Base-by-base conservation (phyloP, 2,113 vertebrate species). In the Rhombomys opimus region DNA sequence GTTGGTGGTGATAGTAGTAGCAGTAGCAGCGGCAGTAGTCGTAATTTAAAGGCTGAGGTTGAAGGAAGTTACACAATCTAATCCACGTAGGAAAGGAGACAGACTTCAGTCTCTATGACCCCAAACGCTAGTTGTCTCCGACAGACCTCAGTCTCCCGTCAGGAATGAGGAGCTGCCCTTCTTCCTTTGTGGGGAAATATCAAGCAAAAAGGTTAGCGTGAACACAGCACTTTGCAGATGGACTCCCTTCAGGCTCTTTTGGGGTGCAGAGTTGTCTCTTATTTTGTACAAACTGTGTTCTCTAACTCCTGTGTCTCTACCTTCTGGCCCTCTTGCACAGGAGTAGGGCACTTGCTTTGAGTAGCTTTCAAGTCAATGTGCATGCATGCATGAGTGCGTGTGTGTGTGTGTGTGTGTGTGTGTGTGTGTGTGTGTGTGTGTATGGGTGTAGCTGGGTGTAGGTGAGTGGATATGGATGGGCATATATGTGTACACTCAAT, bases 131-230 rank as follows among this genome's bases (percentile, higher is more conserved):
- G 10, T 7, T 82, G 27, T 46, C 9, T 57, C 35, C 84, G 2
- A 23, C 0, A 0, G 22, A 17, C 1, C 3, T 1, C 50, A 17
- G 0, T 5, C 65, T 73, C 18, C 13, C 73, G 78, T 25, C 0
- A 13, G 41, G 70, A 68, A 41, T 50, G 52, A 22, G n/a, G 57
- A 90, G 52, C 7, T n/a, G 38, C 8, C 6, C 54, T 73, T 30
- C 86, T 59, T 20, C 25, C 27, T 89, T 75, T 35, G 32, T 5
- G 59, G 82, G 50, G 14, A 63, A 61, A 10, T 13, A 1, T 7
- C 2, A 8, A 46, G 13, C 3, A 1, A 0, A 32, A 22, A 46
- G 73, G 50, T 15, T 30, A 0, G 2, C 0, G 18, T 0, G 18
- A 32, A 32, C 25, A 4, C 12, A 0, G 14, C 11, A 0, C 25